These are phyloP conservation scores for Otolemur crassicaudatus DNA, from an alignment of 2,797 vertebrate species.

Conservation along the genomic window DNA sequence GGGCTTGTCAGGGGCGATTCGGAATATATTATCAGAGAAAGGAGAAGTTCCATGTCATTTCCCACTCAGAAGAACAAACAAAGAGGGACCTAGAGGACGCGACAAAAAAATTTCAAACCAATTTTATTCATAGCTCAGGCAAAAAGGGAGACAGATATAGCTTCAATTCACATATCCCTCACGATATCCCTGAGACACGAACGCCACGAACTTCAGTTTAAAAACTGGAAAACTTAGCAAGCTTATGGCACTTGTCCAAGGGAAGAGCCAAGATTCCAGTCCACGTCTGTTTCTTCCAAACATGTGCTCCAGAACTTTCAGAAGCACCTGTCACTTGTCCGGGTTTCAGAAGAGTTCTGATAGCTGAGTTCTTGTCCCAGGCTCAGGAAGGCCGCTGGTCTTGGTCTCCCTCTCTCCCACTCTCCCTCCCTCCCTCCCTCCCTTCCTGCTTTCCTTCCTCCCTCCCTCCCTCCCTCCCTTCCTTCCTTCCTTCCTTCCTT, in stretches of 20 bases:
- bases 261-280: background rate
- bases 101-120: background rate
- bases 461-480: too few relatives aligned
- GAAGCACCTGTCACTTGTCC: background rate
- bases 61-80: background rate
- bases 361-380: background rate
- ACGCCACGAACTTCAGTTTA: background rate
- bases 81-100: background rate
- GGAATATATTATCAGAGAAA: background rate
- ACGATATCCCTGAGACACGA: background rate
- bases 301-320: background rate
- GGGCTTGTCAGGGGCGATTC: background rate
- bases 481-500: too few relatives aligned
- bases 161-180: background rate
- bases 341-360: background rate
- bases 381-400: background rate
- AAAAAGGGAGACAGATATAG: background rate
- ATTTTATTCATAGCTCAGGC: conserved; percentile 13
- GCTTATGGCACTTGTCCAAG: background rate
- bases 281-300: background rate
- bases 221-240: background rate
- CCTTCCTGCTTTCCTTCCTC: background rate
- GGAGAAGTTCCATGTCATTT: background rate
- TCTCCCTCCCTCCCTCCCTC: background rate
- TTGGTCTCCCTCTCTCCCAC: background rate